Evolutionary conservation across 2,888 invertebrate species (phyloP).

Genomic region (Lypha dubia): DNA sequence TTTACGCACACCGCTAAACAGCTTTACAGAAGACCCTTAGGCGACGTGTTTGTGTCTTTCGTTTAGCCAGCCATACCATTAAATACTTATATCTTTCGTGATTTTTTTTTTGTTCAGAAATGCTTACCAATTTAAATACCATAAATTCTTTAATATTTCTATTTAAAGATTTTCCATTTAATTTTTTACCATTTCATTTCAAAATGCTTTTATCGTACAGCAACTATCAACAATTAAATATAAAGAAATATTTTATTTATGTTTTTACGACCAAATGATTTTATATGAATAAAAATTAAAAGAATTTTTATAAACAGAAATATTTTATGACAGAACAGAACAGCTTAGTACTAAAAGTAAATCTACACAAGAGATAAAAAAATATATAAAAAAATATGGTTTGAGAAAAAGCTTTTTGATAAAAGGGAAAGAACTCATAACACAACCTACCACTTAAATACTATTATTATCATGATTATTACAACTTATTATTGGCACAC

Average conservation of each 20-base stretch:
- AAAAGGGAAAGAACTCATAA: slow-evolving; percentile 53
- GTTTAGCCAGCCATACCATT: slow-evolving; percentile 42
- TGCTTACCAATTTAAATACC: slow-evolving; percentile 70
- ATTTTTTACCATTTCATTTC: slow-evolving; percentile 54
- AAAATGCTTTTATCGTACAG: slow-evolving; percentile 61
- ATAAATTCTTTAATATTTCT: slow-evolving; percentile 67
- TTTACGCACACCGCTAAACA: slow-evolving; percentile 30
- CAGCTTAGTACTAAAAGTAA: slow-evolving; percentile 27
- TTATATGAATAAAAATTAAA: slow-evolving; percentile 58
- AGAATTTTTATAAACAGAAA: slow-evolving; percentile 50
- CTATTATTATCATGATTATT: slow-evolving; percentile 74
- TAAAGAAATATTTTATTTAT: slow-evolving; percentile 47
- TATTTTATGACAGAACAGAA: slow-evolving; percentile 60
- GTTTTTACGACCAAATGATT: slow-evolving; percentile 27
- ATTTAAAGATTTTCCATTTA: slow-evolving; percentile 62
- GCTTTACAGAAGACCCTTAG: not conserved
- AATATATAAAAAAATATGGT: slow-evolving; percentile 8
- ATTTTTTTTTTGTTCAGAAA: slow-evolving; percentile 35
- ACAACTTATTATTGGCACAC: slow-evolving; percentile 74
- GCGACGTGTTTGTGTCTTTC: slow-evolving; percentile 61
- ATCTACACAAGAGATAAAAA: slow-evolving; percentile 40
- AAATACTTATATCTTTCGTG: not conserved
- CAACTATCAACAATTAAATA: slow-evolving; percentile 70
- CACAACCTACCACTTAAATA: slow-evolving; percentile 71
- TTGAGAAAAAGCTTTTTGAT: slow-evolving; percentile 29